These are phyloP conservation scores for Falco punctatus DNA, from an alignment of 2,113 vertebrate species.

Conservation along the genomic window DNA sequence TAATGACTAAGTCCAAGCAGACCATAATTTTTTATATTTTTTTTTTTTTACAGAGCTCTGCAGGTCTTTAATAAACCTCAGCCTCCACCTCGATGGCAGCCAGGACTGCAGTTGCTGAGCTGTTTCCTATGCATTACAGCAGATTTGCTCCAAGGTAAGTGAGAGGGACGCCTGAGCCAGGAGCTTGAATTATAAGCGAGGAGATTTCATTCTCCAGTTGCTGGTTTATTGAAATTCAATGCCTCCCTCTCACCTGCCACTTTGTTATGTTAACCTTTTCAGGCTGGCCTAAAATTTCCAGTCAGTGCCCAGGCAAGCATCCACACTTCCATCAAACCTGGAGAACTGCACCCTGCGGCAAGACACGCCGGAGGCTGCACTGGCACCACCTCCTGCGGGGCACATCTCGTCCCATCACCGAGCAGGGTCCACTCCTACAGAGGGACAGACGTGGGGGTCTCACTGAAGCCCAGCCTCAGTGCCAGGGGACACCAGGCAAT, in stretches of 20 bases:
- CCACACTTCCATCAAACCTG: not conserved
- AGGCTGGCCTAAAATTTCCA: not conserved
- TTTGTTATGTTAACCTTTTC: slow-evolving; percentile 44
- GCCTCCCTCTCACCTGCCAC: not conserved
- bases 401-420: fast-evolving
- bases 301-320: not conserved
- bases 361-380: not conserved
- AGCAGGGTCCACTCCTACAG: not conserved
- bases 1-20: slow-evolving; percentile 11
- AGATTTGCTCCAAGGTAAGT: slow-evolving; percentile 43
- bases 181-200: slow-evolving; percentile 10
- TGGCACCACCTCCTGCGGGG: fast-evolving
- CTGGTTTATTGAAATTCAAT: slow-evolving; percentile 61
- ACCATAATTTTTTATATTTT: not conserved
- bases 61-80: slow-evolving; percentile 47
- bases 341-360: not conserved
- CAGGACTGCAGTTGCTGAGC: slow-evolving; percentile 30
- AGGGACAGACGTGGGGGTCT: fast-evolving
- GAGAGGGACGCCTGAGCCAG: not conserved
- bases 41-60: slow-evolving; percentile 23
- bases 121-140: slow-evolving; percentile 49
- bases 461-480: not conserved
- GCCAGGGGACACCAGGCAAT: not conserved
- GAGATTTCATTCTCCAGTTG: slow-evolving; percentile 41
- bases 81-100: not conserved